Conservation (phyloP, 2,888 invertebrate genomes). For the Fragum fragum region DNA sequence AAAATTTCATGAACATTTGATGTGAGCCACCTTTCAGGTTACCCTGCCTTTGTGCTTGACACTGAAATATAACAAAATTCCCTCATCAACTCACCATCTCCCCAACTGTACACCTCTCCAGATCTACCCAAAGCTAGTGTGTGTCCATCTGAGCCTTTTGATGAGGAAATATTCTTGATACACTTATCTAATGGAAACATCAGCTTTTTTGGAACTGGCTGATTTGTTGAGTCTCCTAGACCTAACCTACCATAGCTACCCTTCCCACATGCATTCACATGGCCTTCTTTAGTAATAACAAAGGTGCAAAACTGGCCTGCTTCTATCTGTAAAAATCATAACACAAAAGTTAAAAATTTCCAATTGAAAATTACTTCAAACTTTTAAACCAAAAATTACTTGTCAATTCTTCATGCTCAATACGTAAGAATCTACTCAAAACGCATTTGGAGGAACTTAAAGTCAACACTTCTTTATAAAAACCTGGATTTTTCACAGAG, state of each 20-base stretch:
- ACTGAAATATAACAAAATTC: no score
- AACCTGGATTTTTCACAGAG: no score
- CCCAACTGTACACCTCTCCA: slow-evolving; percentile 91
- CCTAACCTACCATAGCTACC: slow-evolving; percentile 90
- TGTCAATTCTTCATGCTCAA: no score
- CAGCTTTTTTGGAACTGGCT: slow-evolving; percentile 89
- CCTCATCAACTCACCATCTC: slow-evolving; percentile 88
- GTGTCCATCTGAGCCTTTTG: slow-evolving; percentile 90
- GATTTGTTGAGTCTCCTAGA: slow-evolving; percentile 90
- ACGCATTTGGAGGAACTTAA: no score
- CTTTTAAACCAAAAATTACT: no score
- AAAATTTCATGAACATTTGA: no score
- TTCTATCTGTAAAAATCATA: slow-evolving; percentile 87
- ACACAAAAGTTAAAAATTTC: background rate
- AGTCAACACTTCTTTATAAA: no score
- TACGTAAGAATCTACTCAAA: no score
- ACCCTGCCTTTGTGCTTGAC: no score
- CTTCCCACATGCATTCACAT: slow-evolving; percentile 90
- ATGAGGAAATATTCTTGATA: slow-evolving; percentile 88
- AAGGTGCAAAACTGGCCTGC: slow-evolving; percentile 91
- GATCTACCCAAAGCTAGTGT: slow-evolving; percentile 90
- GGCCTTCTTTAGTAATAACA: slow-evolving; percentile 89
- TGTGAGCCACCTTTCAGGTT: no score
- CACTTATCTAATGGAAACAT: slow-evolving; percentile 87
- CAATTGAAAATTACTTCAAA: background rate